Base-by-base conservation (phyloP, 2,113 vertebrate genomes). In the Romanogobio albipinnatus region DNA sequence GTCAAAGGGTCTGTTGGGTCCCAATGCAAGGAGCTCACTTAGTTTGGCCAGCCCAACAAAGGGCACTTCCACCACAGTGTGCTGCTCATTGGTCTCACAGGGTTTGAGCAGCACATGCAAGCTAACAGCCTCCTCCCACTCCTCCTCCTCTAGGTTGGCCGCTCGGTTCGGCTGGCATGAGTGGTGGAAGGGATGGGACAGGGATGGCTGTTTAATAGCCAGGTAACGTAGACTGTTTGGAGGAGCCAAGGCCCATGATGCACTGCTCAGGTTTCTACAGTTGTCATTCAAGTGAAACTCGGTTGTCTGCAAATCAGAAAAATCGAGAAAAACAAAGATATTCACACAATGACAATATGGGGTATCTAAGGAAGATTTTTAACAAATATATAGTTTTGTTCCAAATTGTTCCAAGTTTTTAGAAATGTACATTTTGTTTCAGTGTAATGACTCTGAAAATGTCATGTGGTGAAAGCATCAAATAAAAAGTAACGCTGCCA, bases 151-250 rank as follows among this genome's bases (percentile, higher is more conserved):
- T 0, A 61, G 47, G 86, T 8, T 82, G 1, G 43, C 19, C 0
- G 49, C 77, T 22, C 39, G 86, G 6, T 89, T 91, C 9, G 87
- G 78, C 82, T 86, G 91, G 79, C 87, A 87, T 1, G 82, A 88
- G 75, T 91, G 91, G 81, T 89, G 88, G 24, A 91, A 85, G 0
- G 86, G 90, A 15, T 92, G 89, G 3, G 91, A 91, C 36, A 91
- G 85, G 22, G 81, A 11, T 0, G 87, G 88, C 64, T 86, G 92
- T 78, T 90, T 93, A 1, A 84, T 17, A 19, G 82, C 90, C 89
- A 91, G 92, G 77, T 91, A 92, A 61, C 91, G 89, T 45, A 93
- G 85, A 86, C 91, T 90, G 89, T 91, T 94, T 6, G 93, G 93
- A 5, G 93, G 91, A 0, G 84, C 85, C 84, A 94, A 88, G 8